Evolutionary conservation across 2,888 invertebrate species (phyloP).

Genomic region (Hypomecis atomaria): DNA sequence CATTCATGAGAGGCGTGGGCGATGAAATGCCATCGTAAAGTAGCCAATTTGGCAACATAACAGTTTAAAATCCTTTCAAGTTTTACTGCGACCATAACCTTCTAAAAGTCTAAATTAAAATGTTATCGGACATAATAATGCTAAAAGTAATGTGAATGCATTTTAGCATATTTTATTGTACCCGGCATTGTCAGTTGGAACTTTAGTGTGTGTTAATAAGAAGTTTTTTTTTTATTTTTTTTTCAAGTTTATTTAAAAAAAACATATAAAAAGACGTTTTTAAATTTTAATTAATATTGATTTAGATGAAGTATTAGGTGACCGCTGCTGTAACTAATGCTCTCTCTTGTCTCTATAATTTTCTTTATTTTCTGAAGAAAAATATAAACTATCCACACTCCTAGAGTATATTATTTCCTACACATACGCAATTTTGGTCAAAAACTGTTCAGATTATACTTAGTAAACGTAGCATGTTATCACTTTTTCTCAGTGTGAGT

Average conservation of each 20-base stretch:
- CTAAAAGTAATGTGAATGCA: slow-evolving; percentile 28
- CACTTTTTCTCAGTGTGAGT: no score
- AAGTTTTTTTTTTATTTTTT: background rate
- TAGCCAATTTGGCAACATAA: slow-evolving; percentile 32
- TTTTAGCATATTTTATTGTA: background rate
- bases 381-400: no score
- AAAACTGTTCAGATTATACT: no score
- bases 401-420: no score
- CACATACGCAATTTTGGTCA: no score
- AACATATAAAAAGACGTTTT: no score
- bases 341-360: no score
- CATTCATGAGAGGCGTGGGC: slow-evolving; percentile 32
- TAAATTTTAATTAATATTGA: no score
- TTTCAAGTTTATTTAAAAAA: background rate
- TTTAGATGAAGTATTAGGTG: no score
- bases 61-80: slow-evolving; percentile 15
- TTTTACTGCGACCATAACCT: slow-evolving; percentile 4
- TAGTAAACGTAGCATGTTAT: no score
- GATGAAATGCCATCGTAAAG: slow-evolving; percentile 35
- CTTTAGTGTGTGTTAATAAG: background rate
- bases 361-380: no score
- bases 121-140: slow-evolving; percentile 20
- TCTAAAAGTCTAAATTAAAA: slow-evolving; percentile 7
- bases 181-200: background rate
- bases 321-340: no score